Base-by-base conservation (phyloP, 2,113 vertebrate genomes). In the Thermophis baileyi region DNA sequence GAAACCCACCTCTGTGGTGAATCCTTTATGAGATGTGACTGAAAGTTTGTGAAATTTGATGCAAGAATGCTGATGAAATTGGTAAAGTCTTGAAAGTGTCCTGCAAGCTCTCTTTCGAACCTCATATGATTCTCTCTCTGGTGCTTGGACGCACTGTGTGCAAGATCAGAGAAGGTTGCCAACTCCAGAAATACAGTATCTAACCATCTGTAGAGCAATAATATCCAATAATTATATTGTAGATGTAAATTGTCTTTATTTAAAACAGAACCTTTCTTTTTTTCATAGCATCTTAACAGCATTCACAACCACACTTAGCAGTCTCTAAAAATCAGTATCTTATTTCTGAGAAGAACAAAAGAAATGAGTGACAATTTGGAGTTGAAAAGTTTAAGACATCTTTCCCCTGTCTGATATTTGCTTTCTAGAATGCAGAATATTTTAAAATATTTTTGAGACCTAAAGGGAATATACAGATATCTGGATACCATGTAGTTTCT, bases 291-390 rank as follows among this genome's bases (percentile, higher is more conserved):
- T 46, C 30, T 57, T 87, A 87, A 27, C 47, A 92, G 8, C 55
- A 51, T 63, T 87, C n/a, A 47, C 14, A 93, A 22, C 40, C 18
- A 25, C 8, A 86, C 30, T 63, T 54, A 51, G 5, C 27, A n/a
- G 11, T 60, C 47, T 88, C 57, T 35, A n/a, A 88, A 87, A 57
- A 50, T 20, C 14, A 27, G 57, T 14, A 88, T 57, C 49, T 51
- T 50, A 18, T 47, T 69, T 50, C 22, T 49, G 30, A 50, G 35
- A 49, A 44, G 85, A 85, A 44, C 9, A 86, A 91, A 86, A 25
- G 14, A 46, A 11, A 1, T n/a, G 14, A 27, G 30, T 60, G 47
- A 95, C 95, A 95, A 94, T 89, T 89, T 40, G n/a, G 35, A 88
- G 7, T 40, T 24, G 35, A 53, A 74, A 89, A 53, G 35, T 12